Evolutionary conservation across 2,113 vertebrate genomes (phyloP), one percentile per base, ranked within the genome.

Genomic region (Holacanthus passer): DNA sequence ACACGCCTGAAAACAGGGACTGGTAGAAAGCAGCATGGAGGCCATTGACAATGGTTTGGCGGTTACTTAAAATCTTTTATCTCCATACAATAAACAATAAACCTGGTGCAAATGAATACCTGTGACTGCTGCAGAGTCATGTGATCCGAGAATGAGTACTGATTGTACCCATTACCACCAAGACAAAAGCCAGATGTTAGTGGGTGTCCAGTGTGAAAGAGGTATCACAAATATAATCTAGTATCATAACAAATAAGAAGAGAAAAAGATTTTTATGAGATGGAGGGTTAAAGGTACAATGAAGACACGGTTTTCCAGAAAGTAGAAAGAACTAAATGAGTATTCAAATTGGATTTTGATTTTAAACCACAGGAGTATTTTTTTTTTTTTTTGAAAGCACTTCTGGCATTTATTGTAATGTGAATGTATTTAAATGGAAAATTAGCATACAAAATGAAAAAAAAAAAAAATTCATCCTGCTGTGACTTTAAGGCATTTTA

Each of bases 341-440:
- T 76, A 86, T 79, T 81, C 45, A 55, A 75, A 64, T 35, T 69
- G 56, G 48, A 63, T 76, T 72, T 65, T 24, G 64, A 76, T 62
- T 76, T 22, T n/a, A 74, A 76, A 63, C 41, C 56, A 70, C 24
- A 17, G 48, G 62, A 48, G 29, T 10, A 56, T 67, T 53, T 78
- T 10, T 63, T 77, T 6, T 10, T 48, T 67, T 53, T 78, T 10
- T 63, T 77, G 4, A 20, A 71, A 37, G 35, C 68, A 56, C 31
- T 58, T 77, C 59, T 31, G 22, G 56, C 14, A 63, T 73, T 70
- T 73, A 74, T 56, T 55, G 47, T 31, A 62, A 58, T 58, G 53
- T 48, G 52, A 76, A 59, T 67, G 68, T 68, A 55, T 74, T 52
- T 52, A 63, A 35, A 70, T 63, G 24, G 39, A 39, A 50, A 58